Percentiles rank a stretch among this genome's conserved stretches.
Conservation (phyloP, 2,888 invertebrate species). For the Phragmatobia fuliginosa region DNA sequence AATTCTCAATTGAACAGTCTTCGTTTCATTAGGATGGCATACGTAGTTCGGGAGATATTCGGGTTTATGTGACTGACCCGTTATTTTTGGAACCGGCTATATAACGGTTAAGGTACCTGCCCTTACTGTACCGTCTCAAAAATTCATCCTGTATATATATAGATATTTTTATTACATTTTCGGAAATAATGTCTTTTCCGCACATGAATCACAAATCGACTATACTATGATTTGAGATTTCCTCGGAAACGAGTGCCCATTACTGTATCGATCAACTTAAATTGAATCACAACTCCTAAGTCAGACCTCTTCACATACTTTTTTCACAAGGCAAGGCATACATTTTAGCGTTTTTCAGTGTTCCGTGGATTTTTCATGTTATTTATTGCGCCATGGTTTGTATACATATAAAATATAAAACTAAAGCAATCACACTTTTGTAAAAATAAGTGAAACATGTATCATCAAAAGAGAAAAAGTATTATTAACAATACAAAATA, state of each 20-base stretch:
- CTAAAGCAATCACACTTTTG: not conserved
- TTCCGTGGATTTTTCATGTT: not conserved
- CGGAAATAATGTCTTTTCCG: not conserved
- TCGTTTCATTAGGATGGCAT: no score
- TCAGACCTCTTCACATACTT: slow-evolving; percentile 22
- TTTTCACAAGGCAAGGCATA: not conserved
- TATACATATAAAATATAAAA: not conserved
- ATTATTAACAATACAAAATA: no score
- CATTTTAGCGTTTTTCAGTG: not conserved
- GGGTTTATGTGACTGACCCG: no score
- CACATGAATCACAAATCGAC: slow-evolving; percentile 23
- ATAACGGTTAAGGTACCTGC: no score
- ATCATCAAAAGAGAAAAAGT: no score
- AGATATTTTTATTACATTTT: not conserved
- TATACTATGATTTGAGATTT: slow-evolving; percentile 27
- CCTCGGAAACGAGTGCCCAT: slow-evolving; percentile 17
- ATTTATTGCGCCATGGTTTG: not conserved
- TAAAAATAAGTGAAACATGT: no score
- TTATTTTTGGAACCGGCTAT: no score
- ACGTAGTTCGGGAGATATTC: no score
- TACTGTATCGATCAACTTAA: slow-evolving; percentile 19
- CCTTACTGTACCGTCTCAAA: no score
- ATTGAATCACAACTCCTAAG: slow-evolving; percentile 12
- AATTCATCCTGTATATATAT: no score
- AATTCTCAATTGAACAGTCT: no score